Conservation (phyloP, 2,888 invertebrate species). For the Drosophila subquinaria region DNA sequence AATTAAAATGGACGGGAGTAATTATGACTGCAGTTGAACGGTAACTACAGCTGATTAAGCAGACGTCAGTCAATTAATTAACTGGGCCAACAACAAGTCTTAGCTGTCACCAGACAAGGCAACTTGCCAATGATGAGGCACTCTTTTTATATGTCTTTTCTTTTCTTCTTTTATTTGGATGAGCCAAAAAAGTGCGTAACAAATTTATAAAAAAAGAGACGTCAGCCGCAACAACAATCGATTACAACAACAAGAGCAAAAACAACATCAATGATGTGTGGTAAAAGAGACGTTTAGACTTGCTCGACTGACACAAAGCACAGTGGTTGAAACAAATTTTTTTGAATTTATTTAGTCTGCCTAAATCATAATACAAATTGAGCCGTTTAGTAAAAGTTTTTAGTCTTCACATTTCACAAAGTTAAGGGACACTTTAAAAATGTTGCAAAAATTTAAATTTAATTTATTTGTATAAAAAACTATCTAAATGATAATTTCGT, state of each 20-base stretch:
- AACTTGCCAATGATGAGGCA: conserved; percentile 36
- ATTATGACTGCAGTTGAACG: conserved; percentile 45
- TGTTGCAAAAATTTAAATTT: background rate
- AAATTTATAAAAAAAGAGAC: conserved; percentile 20
- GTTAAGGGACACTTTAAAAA: background rate
- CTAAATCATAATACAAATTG: too few species aligned
- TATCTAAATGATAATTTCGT: background rate
- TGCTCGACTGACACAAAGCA: conserved; percentile 26
- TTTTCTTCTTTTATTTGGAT: conserved; percentile 23
- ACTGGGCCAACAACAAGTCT: conserved; percentile 53
- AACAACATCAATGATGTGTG: conserved; percentile 10
- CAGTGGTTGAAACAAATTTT: conserved; percentile 21
- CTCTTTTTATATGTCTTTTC: conserved; percentile 14
- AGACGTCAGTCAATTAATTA: conserved; percentile 57
- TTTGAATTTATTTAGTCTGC: too few species aligned
- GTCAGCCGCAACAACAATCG: conserved; percentile 11
- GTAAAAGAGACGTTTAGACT: conserved; percentile 29
- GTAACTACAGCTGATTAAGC: conserved; percentile 24
- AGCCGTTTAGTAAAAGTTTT: too few species aligned
- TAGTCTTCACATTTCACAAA: too few species aligned
- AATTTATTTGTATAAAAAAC: background rate
- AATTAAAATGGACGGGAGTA: conserved; percentile 19
- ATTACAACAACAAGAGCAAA: conserved; percentile 16
- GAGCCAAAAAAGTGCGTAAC: conserved; percentile 51
- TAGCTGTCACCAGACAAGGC: conserved; percentile 35